A percentile compares a stretch with the other conserved stretches of the same genome.
These are phyloP conservation scores for Trypoxylon attenuatum DNA, from an alignment of 2,888 invertebrate genomes.

Conservation along the genomic window DNA sequence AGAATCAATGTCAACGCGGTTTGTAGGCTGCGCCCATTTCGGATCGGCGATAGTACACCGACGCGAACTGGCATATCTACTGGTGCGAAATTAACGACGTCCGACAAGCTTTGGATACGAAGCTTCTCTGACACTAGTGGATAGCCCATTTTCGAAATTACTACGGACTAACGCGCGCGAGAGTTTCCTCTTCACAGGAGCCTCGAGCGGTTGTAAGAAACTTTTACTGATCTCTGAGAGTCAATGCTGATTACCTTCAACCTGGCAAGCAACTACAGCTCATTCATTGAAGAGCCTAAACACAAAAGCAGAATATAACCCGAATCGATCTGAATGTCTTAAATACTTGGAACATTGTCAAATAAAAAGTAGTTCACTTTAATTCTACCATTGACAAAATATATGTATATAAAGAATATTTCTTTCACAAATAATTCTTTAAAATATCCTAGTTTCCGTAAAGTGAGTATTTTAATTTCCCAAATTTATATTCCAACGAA, in stretches of 20 bases:
- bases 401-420: too few species aligned
- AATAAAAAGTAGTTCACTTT: too few species aligned
- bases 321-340: too few species aligned
- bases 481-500: too few species aligned
- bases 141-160: slow-evolving; percentile 80
- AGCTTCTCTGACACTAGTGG: slow-evolving; percentile 68
- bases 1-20: too few species aligned
- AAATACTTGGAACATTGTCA: too few species aligned
- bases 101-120: slow-evolving; percentile 64
- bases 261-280: slow-evolving; percentile 78
- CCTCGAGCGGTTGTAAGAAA: slow-evolving; percentile 74
- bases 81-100: slow-evolving; percentile 79
- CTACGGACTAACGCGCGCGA: slow-evolving; percentile 79
- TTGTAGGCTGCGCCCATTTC: too few species aligned
- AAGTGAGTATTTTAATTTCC: too few species aligned
- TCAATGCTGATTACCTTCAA: slow-evolving; percentile 79
- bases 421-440: too few species aligned
- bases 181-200: slow-evolving; percentile 78
- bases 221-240: slow-evolving; percentile 71
- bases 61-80: slow-evolving; percentile 77
- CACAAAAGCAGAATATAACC: too few species aligned
- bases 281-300: slow-evolving; percentile 80
- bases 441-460: too few species aligned
- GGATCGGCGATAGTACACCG: slow-evolving; percentile 62
- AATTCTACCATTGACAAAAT: too few species aligned